Base-by-base conservation (phyloP, 2,113 vertebrate species). In the Anoplopoma fimbria region DNA sequence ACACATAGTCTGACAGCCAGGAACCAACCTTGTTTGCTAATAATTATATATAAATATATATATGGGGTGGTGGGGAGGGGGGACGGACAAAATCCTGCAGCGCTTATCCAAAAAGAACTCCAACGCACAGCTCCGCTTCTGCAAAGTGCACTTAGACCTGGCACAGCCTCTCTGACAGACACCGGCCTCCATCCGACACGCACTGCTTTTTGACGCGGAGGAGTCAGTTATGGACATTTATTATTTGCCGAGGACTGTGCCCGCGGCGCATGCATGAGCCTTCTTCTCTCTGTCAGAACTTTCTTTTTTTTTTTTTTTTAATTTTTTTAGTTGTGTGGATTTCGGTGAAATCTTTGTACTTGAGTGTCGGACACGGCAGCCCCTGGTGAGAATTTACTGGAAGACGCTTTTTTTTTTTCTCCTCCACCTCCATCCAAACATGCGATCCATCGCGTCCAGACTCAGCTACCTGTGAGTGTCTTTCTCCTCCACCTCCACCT, bases 401-500 rank as follows among this genome's bases (percentile, higher is more conserved):
- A 62, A 65, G 61, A 78, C n/a, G 65, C 61, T 1, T 75, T 70
- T 81, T 84, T 55, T 55, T 49, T 49, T 19, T n/a, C n/a, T n/a
- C n/a, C n/a, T 25, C 2, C 51, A 72, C 51, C 79, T 84, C 19
- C 79, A 75, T 92, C 80, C 91, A 95, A n/a, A 84, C 87, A 96
- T 96, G 95, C 89, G 89, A 75, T 53, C 91, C 83, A 65, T 93
- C 58, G 89, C 93, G 42, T 93, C 91, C 34, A 88, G 90, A 84
- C 82, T 94, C 63, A 91, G 94, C 88, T 96, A 95, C 88, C 86
- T 95, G 95, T 96, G 75, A 95, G 94, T 95, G 72, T 21, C 70
- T 63, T n/a, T 78, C 25, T 57, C 21, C 49, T 45, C 36, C 65
- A n/a, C 40, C 34, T 27, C 38, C 38, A 21, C 63, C 27, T 68